These are phyloP conservation scores for Parnassius smintheus DNA, from an alignment of 2,888 invertebrate genomes.

Conservation along the genomic window DNA sequence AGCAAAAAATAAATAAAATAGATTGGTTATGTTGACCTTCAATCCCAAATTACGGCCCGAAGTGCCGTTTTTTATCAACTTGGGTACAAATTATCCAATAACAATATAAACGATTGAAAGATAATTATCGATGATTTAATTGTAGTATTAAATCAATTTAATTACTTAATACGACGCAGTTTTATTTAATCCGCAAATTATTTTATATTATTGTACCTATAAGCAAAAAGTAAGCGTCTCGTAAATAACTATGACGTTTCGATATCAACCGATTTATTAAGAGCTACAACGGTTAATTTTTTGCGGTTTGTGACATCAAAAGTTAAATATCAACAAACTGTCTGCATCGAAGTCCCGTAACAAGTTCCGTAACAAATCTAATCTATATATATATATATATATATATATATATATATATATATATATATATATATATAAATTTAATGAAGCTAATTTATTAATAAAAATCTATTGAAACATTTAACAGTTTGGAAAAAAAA, in stretches of 20 bases:
- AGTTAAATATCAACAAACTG: constrained; percentile 19
- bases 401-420: no score
- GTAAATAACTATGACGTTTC: not conserved
- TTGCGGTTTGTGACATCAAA: constrained; percentile 11
- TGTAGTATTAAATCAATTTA: not conserved
- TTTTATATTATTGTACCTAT: not conserved
- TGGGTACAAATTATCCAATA: constrained; percentile 3
- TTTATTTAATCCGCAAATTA: no score
- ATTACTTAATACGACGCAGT: no score
- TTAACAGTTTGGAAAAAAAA: no score
- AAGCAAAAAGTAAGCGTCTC: not conserved
- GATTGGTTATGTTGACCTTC: constrained; percentile 42
- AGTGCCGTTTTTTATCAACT: constrained; percentile 3
- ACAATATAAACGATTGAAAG: constrained; percentile 4
- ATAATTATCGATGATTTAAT: not conserved
- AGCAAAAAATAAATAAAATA: constrained; percentile 36
- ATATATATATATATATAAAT: no score
- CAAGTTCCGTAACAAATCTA: constrained; percentile 4
- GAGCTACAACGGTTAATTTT: constrained; percentile 14
- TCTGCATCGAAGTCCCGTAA: constrained; percentile 18
- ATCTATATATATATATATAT: no score
- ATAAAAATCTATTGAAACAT: no score
- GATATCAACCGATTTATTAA: constrained; percentile 3
- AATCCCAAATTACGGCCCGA: constrained; percentile 37
- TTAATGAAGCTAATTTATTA: no score